phyloP scores from a whole-genome alignment of 2,797 vertebrate species.

The Trematomus bernacchii region DNA sequence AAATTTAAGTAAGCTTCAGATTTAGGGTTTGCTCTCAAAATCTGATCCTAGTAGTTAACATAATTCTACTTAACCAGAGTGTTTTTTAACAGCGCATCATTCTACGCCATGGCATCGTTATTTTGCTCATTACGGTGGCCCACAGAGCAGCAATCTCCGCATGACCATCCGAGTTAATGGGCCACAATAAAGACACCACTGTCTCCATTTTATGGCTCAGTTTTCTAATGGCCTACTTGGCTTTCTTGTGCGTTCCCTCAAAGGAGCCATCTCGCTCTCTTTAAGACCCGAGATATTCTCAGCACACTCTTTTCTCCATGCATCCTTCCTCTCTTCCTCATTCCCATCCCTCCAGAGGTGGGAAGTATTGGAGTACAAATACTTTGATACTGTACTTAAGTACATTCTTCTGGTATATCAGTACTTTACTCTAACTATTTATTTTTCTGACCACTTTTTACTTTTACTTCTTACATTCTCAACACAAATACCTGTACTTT shows the following conservation, averaged over 20 bases:
- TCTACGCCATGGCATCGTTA: constrained; percentile 68
- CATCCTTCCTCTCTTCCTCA: constrained; percentile 56
- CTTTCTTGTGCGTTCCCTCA: constrained; percentile 78
- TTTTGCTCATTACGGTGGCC: constrained; percentile 80
- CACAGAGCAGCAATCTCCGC: constrained; percentile 74
- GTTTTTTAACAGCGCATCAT: constrained; percentile 73
- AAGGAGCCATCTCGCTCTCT: constrained; percentile 80
- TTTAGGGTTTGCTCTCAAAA: constrained; percentile 37
- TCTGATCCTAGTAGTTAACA: constrained; percentile 59
- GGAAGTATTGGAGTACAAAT: no score
- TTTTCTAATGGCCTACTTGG: constrained; percentile 86
- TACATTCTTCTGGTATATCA: no score
- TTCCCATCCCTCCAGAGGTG: constrained; percentile 2
- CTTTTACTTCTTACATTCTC: no score
- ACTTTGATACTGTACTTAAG: no score
- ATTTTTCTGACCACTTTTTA: no score
- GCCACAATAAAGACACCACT: constrained; percentile 84
- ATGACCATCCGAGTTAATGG: constrained; percentile 83
- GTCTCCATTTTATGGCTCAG: constrained; percentile 83
- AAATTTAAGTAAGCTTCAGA: constrained; percentile 18
- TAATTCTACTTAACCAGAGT: constrained; percentile 71
- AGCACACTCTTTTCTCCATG: constrained; percentile 73
- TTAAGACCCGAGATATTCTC: constrained; percentile 81
- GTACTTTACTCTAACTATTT: no score
- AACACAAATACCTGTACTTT: no score